A percentile compares a stretch with the other conserved stretches of the same genome.
phyloP scores from a whole-genome alignment of 2,888 invertebrate genomes.

The Melangyna quadrimaculata region DNA sequence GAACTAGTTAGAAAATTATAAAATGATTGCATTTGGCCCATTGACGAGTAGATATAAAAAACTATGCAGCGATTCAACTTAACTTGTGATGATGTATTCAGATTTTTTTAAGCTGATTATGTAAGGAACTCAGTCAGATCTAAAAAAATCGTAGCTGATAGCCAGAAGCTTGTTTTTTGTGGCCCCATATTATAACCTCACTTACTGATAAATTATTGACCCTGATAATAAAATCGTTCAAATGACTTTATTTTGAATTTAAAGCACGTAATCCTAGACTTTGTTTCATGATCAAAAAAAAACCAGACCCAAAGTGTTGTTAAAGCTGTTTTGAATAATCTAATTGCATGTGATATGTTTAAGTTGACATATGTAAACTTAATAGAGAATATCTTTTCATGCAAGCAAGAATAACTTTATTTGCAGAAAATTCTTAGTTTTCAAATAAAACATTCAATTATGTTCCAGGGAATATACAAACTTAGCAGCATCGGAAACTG shows the following conservation, averaged over 20 bases:
- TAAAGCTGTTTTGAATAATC: no score
- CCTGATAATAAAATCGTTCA: neutral
- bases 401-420: no score
- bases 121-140: neutral
- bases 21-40: neutral
- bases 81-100: neutral
- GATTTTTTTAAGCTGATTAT: neutral
- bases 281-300: neutral
- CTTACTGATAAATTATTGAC: neutral
- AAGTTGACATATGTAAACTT: no score
- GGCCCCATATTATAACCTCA: neutral
- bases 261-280: neutral
- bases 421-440: no score
- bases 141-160: neutral
- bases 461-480: no score
- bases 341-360: no score
- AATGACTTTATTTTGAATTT: neutral
- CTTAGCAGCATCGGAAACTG: no score
- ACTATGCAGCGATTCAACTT: neutral
- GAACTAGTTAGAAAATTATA: neutral
- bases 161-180: neutral
- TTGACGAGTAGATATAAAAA: neutral
- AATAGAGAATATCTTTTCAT: no score
- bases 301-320: no score
- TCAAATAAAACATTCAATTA: no score